These are phyloP conservation scores for Drosophila melanosoma DNA, from an alignment of 2,888 invertebrate species.

Conservation along the genomic window DNA sequence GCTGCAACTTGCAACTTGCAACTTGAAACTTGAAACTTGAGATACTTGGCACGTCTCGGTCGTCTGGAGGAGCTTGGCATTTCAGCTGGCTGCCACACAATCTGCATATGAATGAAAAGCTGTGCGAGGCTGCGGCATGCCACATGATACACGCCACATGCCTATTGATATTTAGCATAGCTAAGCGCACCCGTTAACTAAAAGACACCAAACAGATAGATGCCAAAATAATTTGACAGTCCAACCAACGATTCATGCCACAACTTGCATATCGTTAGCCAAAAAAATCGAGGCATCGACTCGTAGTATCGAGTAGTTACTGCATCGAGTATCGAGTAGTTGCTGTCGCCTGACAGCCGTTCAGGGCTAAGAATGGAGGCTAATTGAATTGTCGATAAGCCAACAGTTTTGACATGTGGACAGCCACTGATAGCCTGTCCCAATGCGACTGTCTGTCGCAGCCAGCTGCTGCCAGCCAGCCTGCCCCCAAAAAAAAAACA, in stretches of 20 bases:
- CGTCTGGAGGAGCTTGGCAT: constrained; percentile 49
- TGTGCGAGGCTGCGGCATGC: constrained; percentile 48
- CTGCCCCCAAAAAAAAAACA: neutral
- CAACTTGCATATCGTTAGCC: constrained; percentile 17
- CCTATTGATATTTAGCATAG: constrained; percentile 57
- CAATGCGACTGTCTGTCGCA: constrained; percentile 1
- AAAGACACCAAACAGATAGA: constrained; percentile 70
- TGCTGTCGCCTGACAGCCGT: constrained; percentile 44
- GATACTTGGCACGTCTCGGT: constrained; percentile 46
- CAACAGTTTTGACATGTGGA: constrained; percentile 74
- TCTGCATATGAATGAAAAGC: constrained; percentile 51
- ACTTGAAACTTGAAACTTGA: constrained; percentile 14
- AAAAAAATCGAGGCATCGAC: neutral
- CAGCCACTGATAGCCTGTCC: constrained; percentile 48
- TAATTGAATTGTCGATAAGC: constrained; percentile 82
- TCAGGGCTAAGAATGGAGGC: constrained; percentile 68
- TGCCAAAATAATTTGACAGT: constrained; percentile 78
- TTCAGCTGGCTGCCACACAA: constrained; percentile 41
- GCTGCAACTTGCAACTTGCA: constrained; percentile 17
- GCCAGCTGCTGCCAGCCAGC: neutral
- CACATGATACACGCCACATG: constrained; percentile 29
- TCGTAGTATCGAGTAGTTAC: constrained; percentile 19
- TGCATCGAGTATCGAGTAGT: constrained; percentile 4
- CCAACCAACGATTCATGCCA: constrained; percentile 67
- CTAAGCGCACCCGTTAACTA: constrained; percentile 49